phyloP scores from a whole-genome alignment of 2,113 vertebrate species.

The Ophthalmolycus amberensis region DNA sequence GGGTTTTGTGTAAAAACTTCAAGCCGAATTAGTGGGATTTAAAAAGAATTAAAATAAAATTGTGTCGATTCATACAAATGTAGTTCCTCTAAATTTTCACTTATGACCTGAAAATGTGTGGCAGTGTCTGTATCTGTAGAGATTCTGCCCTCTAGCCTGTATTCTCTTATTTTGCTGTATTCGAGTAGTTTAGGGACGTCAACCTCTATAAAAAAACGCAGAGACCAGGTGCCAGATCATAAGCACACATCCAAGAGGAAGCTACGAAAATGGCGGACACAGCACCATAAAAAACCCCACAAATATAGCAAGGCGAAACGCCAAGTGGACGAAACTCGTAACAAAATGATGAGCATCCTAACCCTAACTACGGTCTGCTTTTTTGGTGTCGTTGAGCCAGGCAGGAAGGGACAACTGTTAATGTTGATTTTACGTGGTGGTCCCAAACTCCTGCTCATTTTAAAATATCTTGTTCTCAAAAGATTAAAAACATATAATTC shows the following conservation, averaged over 20 bases:
- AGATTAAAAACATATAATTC: no score
- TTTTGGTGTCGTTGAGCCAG: neutral
- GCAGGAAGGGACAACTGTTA: neutral
- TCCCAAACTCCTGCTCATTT: no score
- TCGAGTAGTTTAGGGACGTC: neutral
- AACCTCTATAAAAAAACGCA: neutral
- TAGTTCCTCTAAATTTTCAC: neutral
- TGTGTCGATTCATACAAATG: neutral
- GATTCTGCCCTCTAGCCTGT: neutral
- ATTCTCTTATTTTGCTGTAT: neutral
- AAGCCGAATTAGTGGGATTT: neutral
- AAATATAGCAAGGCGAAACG: neutral
- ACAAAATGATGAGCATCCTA: neutral
- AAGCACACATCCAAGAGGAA: neutral
- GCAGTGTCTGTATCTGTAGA: neutral
- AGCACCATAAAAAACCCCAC: neutral
- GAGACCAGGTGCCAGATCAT: neutral
- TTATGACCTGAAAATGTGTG: neutral
- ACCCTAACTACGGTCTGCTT: neutral
- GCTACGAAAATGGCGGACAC: neutral
- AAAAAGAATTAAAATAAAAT: neutral
- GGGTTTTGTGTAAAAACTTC: neutral
- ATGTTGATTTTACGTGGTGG: no score
- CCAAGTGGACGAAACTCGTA: no score
- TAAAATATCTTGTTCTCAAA: no score